Base-by-base conservation (phyloP, 2,797 vertebrate genomes). In the Betta splendens region DNA sequence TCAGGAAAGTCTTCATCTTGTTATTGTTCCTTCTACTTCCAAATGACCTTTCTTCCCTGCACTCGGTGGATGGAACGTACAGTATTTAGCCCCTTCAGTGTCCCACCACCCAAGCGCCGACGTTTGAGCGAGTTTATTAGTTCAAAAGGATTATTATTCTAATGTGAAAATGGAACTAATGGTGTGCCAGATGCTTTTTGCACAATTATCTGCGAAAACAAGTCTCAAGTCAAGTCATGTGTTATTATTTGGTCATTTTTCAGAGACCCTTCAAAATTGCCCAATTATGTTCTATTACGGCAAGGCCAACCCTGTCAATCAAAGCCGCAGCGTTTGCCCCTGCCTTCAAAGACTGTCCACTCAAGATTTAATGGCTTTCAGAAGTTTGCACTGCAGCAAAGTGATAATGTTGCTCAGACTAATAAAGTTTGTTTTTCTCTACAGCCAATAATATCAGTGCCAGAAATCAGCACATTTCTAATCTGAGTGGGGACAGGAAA, bases 271-370 rank as follows among this genome's bases (percentile, higher is more conserved):
- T 93, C 92, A 92, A 94, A 95, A 96, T 96, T 97, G 94, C 92
- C 92, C 92, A 95, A 96, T 97, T 96, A 96, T 93, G 91, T 92
- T 92, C 94, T 95, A 96, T 97, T 97, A 97, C 95, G 94, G 92
- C 94, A 95, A 97, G 94, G 95, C 95, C 94, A 94, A 92, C 88
- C 89, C 89, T 94, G 93, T 94, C 96, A 94, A 93, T 97, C 93
- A 91, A 85, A 66, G 87, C 86, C 72, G 86, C 89, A 91, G 93
- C 90, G 77, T 91, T 91, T 89, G 87, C 92, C 92, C 81, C 80
- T 45, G 72, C 92, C 92, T 94, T 94, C 93, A 95, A 92, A 87
- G 75, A 80, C 74, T 28, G 72, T 73, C 80, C 84, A 85, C 85
- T 87, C 86, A 69, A 75, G 46, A 81, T 69, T 80, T 88, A 88